These are phyloP conservation scores for Ptychochromis oligacanthus DNA, from an alignment of 2,113 vertebrate species.

Conservation along the genomic window DNA sequence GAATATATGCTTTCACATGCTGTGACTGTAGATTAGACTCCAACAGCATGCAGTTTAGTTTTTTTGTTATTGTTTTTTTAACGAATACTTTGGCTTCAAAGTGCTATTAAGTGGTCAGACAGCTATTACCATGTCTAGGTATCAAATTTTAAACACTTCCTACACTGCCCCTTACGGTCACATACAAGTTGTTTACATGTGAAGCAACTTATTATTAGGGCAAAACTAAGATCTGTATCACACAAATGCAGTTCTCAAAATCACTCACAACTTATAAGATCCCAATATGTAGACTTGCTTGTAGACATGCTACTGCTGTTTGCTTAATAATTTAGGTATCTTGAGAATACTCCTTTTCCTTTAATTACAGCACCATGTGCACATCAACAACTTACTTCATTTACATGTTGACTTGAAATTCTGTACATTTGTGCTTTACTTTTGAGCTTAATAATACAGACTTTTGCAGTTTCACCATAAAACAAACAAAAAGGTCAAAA, in stretches of 20 bases:
- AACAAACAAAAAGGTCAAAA: too few relatives aligned
- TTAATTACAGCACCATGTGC: background rate
- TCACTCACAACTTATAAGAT: background rate
- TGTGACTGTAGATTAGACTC: background rate
- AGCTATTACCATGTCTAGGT: background rate
- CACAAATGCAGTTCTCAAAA: background rate
- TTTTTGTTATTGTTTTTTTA: too few relatives aligned
- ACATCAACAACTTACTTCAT: background rate
- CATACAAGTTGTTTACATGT: background rate
- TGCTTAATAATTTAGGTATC: background rate
- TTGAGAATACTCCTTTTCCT: background rate
- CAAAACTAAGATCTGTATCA: background rate
- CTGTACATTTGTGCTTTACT: background rate
- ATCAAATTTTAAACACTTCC: background rate
- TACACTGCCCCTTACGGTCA: background rate
- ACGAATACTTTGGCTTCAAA: background rate
- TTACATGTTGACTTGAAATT: background rate
- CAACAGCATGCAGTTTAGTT: background rate
- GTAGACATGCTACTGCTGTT: background rate
- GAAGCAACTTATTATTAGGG: too few relatives aligned
- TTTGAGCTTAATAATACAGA: background rate
- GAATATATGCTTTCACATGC: slow-evolving; percentile 11
- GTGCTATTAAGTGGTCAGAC: background rate
- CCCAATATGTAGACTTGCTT: background rate
- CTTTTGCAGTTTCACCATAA: background rate